These are phyloP conservation scores for Cinclus mexicanus DNA, from an alignment of 2,113 vertebrate genomes.

Conservation along the genomic window DNA sequence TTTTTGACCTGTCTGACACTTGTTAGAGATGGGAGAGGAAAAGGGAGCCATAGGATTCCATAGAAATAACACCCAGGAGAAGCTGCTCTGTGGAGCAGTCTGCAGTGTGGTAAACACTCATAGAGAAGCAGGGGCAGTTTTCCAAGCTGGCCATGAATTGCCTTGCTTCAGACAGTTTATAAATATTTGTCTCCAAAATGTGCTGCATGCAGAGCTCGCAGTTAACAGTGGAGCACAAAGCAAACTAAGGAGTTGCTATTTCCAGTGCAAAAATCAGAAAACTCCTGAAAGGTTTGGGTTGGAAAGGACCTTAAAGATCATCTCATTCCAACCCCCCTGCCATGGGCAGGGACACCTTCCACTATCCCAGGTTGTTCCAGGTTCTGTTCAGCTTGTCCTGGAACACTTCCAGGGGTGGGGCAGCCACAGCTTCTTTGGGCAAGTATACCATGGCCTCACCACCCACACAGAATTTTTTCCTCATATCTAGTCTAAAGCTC, in stretches of 20 bases:
- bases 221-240: not conserved
- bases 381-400: not conserved
- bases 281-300: not conserved
- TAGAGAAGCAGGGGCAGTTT: not conserved
- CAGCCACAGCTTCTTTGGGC: not conserved
- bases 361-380: not conserved
- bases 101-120: not conserved
- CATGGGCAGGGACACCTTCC: not conserved
- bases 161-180: not conserved
- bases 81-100: not conserved
- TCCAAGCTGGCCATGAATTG: not conserved
- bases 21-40: not conserved
- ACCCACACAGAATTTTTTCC: not conserved
- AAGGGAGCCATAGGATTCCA: not conserved
- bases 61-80: not conserved
- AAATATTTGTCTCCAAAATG: conserved; percentile 19
- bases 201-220: not conserved
- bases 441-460: not conserved
- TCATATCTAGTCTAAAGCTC: not conserved
- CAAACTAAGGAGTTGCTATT: not conserved
- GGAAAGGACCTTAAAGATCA: not conserved
- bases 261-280: not conserved
- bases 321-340: not conserved
- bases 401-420: not conserved
- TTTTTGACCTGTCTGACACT: not conserved